Evolutionary conservation across 2,888 invertebrate genomes (phyloP).

Genomic region (Yponomeuta malinellus): DNA sequence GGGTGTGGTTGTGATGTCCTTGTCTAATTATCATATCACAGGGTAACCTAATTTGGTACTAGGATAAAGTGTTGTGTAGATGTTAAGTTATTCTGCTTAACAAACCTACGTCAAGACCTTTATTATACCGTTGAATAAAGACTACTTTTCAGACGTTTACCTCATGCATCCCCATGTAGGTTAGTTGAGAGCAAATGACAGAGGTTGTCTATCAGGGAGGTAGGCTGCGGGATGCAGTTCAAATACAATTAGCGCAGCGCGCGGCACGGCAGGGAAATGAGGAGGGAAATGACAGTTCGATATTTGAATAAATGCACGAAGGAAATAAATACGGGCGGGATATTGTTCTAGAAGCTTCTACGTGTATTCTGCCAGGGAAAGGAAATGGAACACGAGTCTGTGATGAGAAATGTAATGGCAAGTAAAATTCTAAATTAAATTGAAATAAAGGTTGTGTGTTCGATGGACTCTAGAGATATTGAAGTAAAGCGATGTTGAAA

Average conservation of each 20-base stretch:
- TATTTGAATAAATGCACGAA: conserved; percentile 61
- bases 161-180: no score
- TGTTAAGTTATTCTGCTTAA: no score
- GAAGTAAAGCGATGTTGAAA: conserved; percentile 46
- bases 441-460: neutral
- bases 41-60: no score
- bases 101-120: no score
- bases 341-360: conserved; percentile 42
- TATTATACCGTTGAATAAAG: no score
- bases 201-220: neutral
- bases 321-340: conserved; percentile 67
- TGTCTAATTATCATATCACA: no score
- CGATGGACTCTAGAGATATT: neutral
- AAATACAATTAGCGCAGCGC: conserved; percentile 31
- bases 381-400: conserved; percentile 30
- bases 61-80: no score
- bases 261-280: conserved; percentile 48
- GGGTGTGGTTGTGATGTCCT: no score
- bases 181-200: neutral
- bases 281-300: conserved; percentile 66
- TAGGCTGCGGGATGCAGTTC: neutral
- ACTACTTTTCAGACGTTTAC: neutral
- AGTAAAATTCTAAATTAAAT: neutral
- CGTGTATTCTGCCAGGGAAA: conserved; percentile 20
- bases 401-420: neutral